Conservation (phyloP, 2,888 invertebrate genomes). For the Eudasyphora cyanicolor region DNA sequence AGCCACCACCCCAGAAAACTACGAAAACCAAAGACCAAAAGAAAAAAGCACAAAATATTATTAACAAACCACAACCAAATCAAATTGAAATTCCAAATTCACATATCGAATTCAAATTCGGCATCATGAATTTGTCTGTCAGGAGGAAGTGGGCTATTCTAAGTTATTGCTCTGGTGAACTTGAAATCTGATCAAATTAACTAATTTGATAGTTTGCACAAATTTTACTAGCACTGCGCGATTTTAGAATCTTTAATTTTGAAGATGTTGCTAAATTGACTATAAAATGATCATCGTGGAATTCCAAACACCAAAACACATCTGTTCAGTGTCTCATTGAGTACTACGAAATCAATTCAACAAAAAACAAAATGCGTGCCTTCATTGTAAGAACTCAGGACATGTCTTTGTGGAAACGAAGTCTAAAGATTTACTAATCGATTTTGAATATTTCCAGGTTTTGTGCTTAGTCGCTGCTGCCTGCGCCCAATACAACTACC, state of each 20-base stretch:
- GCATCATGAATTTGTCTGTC: background rate
- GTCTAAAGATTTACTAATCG: background rate
- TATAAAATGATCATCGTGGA: slow-evolving; percentile 13
- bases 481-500: slow-evolving; percentile 73
- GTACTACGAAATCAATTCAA: background rate
- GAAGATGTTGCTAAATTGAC: background rate
- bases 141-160: slow-evolving; percentile 23
- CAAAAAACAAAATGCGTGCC: slow-evolving; percentile 39
- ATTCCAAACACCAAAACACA: background rate
- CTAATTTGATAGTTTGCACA: background rate
- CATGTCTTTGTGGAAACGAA: no score
- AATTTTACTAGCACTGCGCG: background rate
- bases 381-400: slow-evolving; percentile 42
- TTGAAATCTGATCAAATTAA: slow-evolving; percentile 24
- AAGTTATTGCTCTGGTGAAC: slow-evolving; percentile 37
- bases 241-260: background rate
- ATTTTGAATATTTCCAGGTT: slow-evolving; percentile 42
- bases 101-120: background rate
- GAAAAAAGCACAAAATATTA: background rate
- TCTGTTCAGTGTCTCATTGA: slow-evolving; percentile 4
- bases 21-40: no score
- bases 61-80: background rate
- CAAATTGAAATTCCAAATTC: no score
- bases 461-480: slow-evolving; percentile 71
- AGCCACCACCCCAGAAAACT: background rate